Conservation (phyloP, 23 tunicate genomes). For the Halocynthia roretzi region DNA sequence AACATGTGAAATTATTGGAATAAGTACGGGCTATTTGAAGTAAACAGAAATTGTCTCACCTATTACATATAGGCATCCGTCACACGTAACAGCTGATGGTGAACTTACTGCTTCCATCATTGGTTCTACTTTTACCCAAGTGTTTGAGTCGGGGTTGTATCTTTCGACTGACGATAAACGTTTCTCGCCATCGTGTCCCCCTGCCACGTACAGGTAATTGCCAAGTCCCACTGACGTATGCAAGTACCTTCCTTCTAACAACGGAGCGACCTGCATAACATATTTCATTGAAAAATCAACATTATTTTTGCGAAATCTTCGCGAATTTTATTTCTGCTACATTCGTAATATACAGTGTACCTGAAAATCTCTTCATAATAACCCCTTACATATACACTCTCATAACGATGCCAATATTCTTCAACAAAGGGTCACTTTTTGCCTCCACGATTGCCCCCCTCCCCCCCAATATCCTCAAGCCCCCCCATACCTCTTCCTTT, state of each 20-base stretch:
- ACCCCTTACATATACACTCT: too few species aligned
- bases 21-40: too few species aligned
- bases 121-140: slow-evolving; percentile 51
- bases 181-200: slow-evolving; percentile 64
- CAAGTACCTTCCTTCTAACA: slow-evolving; percentile 67
- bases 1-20: too few species aligned
- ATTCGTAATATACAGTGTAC: too few species aligned
- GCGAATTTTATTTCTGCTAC: too few species aligned
- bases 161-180: slow-evolving; percentile 71
- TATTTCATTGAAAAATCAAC: too few species aligned
- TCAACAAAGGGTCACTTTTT: too few species aligned
- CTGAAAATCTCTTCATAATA: too few species aligned
- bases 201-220: slow-evolving; percentile 78
- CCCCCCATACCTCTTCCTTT: not conserved
- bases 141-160: slow-evolving; percentile 85
- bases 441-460: not conserved
- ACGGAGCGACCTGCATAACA: slow-evolving; percentile 61
- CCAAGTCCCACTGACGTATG: slow-evolving; percentile 81
- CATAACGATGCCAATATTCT: too few species aligned
- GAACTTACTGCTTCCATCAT: slow-evolving; percentile 59
- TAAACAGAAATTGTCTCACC: slow-evolving; percentile 23
- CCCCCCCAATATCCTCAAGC: not conserved
- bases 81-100: slow-evolving; percentile 70
- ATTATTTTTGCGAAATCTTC: too few species aligned
- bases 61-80: slow-evolving; percentile 53